Percentiles rank a stretch among this genome's conserved stretches.
phyloP scores from a whole-genome alignment of 2,797 vertebrate species.

The Peromyscus eremicus region DNA sequence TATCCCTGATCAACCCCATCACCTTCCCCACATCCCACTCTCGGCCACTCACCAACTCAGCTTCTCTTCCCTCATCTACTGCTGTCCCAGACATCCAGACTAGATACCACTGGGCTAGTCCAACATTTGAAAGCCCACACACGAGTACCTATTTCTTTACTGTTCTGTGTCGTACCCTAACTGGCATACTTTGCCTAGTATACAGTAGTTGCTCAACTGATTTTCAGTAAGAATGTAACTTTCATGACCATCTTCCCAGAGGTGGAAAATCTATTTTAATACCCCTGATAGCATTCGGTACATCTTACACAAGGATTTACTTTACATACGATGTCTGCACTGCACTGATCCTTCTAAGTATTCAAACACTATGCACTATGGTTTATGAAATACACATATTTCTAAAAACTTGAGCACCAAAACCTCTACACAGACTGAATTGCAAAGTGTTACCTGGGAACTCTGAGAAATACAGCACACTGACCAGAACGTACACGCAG shows the following conservation, averaged over 20 bases:
- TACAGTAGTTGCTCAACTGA: background rate
- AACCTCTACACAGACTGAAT: background rate
- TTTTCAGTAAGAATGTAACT: background rate
- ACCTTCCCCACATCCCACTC: background rate
- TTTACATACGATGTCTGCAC: background rate
- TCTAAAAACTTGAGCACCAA: background rate
- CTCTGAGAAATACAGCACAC: background rate
- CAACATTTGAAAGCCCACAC: background rate
- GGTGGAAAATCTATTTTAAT: background rate
- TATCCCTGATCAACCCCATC: background rate
- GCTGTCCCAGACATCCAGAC: background rate
- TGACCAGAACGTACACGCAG: background rate
- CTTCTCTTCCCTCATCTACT: background rate
- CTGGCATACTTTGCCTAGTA: background rate
- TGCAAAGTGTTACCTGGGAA: background rate
- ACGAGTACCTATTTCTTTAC: background rate
- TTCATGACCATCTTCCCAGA: background rate
- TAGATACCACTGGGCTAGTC: background rate
- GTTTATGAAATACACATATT: background rate
- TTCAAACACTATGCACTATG: slow-evolving; percentile 20
- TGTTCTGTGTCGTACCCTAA: background rate
- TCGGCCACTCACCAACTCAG: background rate
- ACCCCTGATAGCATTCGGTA: background rate
- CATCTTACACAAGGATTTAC: background rate
- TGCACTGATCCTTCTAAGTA: background rate